A percentile compares a stretch with the other conserved stretches of the same genome.
phyloP scores from a whole-genome alignment of 1,140 invertebrate genomes.

The Drosophila aff. region DNA sequence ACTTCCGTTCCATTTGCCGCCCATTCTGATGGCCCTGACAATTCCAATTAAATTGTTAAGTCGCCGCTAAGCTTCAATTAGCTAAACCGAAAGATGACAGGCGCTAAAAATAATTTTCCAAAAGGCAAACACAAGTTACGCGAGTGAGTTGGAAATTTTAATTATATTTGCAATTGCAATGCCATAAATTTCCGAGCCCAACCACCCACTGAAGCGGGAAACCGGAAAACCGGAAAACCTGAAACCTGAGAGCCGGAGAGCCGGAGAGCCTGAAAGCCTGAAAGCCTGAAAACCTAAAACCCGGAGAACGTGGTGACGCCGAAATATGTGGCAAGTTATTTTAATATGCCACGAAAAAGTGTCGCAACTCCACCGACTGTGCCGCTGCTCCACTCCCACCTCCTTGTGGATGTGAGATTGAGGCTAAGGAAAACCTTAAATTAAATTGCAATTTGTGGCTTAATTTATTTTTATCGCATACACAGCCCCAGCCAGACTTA shows the following conservation, averaged over 20 bases:
- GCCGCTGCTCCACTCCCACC: background rate
- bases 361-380: slow-evolving; percentile 28
- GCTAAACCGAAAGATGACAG: slow-evolving; percentile 48
- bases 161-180: slow-evolving; percentile 84
- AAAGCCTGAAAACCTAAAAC: background rate
- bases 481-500: slow-evolving; percentile 48
- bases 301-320: slow-evolving; percentile 47
- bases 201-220: slow-evolving; percentile 21
- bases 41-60: slow-evolving; percentile 50
- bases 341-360: slow-evolving; percentile 74
- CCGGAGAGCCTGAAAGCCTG: background rate
- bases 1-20: background rate
- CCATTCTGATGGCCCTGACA: slow-evolving; percentile 16
- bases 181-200: slow-evolving; percentile 70
- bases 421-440: slow-evolving; percentile 80
- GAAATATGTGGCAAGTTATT: slow-evolving; percentile 83
- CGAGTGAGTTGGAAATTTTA: slow-evolving; percentile 77
- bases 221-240: background rate
- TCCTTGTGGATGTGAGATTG: slow-evolving; percentile 25
- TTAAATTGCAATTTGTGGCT: slow-evolving; percentile 85
- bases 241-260: background rate
- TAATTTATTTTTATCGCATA: slow-evolving; percentile 83
- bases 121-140: slow-evolving; percentile 36
- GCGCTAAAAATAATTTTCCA: slow-evolving; percentile 64
- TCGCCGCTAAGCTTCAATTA: slow-evolving; percentile 55